Conservation (phyloP, 2,113 vertebrate species). For the Amia ocellicauda region DNA sequence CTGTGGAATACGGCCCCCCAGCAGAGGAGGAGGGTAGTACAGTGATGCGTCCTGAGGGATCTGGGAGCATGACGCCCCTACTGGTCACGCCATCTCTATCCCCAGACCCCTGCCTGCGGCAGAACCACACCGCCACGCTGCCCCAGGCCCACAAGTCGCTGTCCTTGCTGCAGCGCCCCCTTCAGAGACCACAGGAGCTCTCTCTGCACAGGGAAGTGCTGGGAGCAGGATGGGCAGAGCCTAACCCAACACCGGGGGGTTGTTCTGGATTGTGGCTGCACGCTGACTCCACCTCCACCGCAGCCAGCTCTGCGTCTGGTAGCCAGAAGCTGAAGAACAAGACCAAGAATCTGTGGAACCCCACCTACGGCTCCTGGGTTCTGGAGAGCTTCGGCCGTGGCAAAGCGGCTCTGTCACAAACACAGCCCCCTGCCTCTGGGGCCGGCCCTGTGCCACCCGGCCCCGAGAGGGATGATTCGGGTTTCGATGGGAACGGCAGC, state of each 20-base stretch:
- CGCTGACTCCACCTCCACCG: constrained; percentile 56
- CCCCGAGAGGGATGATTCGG: constrained; percentile 59
- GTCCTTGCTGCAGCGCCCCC: constrained; percentile 50
- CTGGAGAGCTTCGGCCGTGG: constrained; percentile 69
- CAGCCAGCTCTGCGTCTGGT: constrained; percentile 58
- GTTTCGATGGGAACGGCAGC: constrained; percentile 53
- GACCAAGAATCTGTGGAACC: constrained; percentile 89
- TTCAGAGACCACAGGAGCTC: constrained; percentile 63
- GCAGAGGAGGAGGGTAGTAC: constrained; percentile 71
- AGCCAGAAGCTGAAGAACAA: constrained; percentile 81
- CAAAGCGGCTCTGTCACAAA: constrained; percentile 60
- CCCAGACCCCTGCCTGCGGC: constrained; percentile 47
- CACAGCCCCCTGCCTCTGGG: constrained; percentile 41
- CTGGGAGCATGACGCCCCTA: constrained; percentile 66
- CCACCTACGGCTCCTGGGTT: constrained; percentile 85
- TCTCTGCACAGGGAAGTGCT: constrained; percentile 58
- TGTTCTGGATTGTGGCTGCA: constrained; percentile 35
- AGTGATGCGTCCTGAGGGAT: constrained; percentile 61
- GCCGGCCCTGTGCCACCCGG: constrained; percentile 27
- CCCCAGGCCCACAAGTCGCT: constrained; percentile 53
- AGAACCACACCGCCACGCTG: constrained; percentile 26
- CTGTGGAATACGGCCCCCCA: constrained; percentile 68
- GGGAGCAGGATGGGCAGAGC: constrained; percentile 58
- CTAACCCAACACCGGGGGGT: constrained; percentile 39
- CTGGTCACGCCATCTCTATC: constrained; percentile 55